These are phyloP conservation scores for Choristoneura rosaceana DNA, from an alignment of 2,888 invertebrate genomes.

Conservation along the genomic window DNA sequence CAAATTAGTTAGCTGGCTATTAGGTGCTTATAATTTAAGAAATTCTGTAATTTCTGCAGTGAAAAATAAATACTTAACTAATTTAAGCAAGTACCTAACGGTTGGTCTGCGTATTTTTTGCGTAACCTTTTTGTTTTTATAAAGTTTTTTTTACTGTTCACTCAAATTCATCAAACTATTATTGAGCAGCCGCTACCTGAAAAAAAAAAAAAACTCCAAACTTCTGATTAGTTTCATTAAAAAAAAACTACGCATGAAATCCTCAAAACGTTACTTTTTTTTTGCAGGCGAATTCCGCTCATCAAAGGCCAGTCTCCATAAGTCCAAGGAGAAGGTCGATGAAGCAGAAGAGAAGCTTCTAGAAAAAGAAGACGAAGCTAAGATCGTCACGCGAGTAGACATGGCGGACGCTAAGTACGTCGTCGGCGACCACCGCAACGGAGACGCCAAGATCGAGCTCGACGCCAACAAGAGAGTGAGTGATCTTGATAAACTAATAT, in stretches of 20 bases:
- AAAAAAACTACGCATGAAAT: not conserved
- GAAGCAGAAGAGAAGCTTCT: constrained; percentile 90
- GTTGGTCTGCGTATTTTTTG: too few relatives aligned
- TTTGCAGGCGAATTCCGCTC: constrained; percentile 62
- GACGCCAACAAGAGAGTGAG: constrained; percentile 86
- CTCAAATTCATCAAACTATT: too few relatives aligned
- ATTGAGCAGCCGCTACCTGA: too few relatives aligned
- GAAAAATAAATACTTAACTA: too few relatives aligned
- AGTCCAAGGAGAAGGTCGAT: constrained; percentile 83
- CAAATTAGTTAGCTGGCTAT: too few relatives aligned
- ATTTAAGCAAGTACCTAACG: too few relatives aligned
- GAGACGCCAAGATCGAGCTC: constrained; percentile 95
- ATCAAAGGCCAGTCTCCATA: constrained; percentile 70
- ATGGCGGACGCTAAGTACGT: constrained; percentile 91
- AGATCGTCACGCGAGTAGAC: constrained; percentile 85
- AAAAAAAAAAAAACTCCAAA: too few relatives aligned
- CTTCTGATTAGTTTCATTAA: too few relatives aligned
- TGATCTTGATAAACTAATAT: not conserved
- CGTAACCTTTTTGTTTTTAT: too few relatives aligned
- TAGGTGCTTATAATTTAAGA: too few relatives aligned
- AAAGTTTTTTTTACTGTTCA: too few relatives aligned
- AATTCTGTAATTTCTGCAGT: too few relatives aligned
- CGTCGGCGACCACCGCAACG: constrained; percentile 91
- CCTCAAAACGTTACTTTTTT: not conserved
- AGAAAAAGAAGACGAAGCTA: constrained; percentile 85